Conservation (phyloP, 1,140 invertebrate genomes). For the Ylistrum balloti region DNA sequence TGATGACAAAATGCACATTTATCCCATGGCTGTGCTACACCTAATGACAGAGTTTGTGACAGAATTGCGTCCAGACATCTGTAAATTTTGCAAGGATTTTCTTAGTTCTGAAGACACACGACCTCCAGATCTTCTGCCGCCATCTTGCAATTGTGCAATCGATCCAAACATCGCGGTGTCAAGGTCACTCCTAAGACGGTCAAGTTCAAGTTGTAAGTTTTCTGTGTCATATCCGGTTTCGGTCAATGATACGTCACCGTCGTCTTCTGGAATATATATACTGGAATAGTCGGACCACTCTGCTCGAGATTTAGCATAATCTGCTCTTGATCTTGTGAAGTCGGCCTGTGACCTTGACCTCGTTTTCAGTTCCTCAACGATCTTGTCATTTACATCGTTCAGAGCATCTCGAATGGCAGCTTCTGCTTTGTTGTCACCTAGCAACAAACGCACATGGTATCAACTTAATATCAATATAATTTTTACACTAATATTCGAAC, state of each 20-base stretch:
- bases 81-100: neutral
- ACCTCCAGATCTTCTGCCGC: constrained; percentile 5
- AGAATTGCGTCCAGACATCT: neutral
- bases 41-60: constrained; percentile 13
- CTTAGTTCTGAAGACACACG: neutral
- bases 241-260: constrained; percentile 60
- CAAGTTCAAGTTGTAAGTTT: constrained; percentile 59
- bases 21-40: neutral
- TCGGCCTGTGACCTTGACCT: constrained; percentile 49
- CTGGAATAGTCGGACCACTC: constrained; percentile 60
- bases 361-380: constrained; percentile 56
- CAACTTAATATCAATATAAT: too few species aligned
- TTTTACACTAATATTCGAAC: too few species aligned
- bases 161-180: constrained; percentile 61
- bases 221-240: constrained; percentile 64
- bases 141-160: constrained; percentile 45
- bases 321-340: constrained; percentile 52
- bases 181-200: constrained; percentile 57
- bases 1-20: neutral
- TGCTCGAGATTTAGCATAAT: constrained; percentile 56
- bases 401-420: constrained; percentile 70
- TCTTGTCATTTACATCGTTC: constrained; percentile 67
- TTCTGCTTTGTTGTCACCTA: constrained; percentile 69
- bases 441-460: neutral
- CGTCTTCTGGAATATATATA: constrained; percentile 60